Conservation (phyloP, 2,113 vertebrate species). For the Setophaga kirtlandii region DNA sequence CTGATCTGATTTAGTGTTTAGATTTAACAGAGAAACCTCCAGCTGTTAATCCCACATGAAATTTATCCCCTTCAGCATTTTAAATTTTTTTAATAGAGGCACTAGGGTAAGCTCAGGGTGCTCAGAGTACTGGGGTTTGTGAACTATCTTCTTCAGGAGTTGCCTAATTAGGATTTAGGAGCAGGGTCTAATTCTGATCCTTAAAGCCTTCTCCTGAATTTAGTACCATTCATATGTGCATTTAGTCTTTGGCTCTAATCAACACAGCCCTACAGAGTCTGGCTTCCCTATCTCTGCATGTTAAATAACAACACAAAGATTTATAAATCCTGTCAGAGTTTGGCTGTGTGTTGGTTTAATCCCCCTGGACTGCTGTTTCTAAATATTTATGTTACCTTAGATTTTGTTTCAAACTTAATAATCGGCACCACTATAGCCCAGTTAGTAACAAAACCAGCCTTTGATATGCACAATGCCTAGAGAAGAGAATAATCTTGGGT, state of each 20-base stretch:
- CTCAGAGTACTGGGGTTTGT: neutral
- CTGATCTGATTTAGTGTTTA: neutral
- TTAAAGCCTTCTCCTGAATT: neutral
- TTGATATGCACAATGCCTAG: neutral
- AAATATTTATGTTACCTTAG: conserved; percentile 53
- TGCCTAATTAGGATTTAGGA: conserved; percentile 1
- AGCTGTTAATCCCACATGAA: neutral
- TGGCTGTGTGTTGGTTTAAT: neutral
- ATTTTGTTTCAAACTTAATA: neutral
- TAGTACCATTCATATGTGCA: neutral
- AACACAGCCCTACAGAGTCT: neutral
- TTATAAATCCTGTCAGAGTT: neutral
- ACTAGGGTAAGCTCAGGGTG: neutral
- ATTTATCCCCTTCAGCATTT: neutral
- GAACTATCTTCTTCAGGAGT: neutral
- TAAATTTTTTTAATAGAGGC: neutral
- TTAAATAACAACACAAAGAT: neutral
- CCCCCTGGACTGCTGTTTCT: neutral
- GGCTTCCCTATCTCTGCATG: neutral
- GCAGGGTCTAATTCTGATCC: neutral
- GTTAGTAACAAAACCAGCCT: neutral
- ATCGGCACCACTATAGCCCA: neutral
- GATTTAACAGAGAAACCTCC: neutral
- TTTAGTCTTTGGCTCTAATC: neutral
- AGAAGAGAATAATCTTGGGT: neutral